Conservation (phyloP, 2,797 vertebrate genomes). For the Falco rusticolus region DNA sequence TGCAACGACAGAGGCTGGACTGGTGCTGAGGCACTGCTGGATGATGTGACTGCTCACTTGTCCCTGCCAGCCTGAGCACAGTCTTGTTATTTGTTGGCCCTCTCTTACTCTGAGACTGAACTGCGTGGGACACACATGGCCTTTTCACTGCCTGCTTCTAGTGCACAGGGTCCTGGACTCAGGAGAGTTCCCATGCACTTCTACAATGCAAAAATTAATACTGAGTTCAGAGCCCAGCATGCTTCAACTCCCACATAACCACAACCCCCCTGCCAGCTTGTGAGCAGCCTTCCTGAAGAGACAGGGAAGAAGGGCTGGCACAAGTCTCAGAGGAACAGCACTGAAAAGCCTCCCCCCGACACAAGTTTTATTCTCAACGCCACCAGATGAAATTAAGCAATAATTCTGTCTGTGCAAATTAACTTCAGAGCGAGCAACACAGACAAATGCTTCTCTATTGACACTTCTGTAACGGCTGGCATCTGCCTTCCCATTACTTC, state of each 20-base stretch:
- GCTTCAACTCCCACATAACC: not conserved
- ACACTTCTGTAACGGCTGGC: not conserved
- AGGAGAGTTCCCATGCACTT: not conserved
- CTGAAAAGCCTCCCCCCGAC: not conserved
- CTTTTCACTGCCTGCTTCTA: not conserved
- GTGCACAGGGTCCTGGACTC: not conserved
- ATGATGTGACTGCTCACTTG: accelerated
- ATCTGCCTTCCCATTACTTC: not conserved
- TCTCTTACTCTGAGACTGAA: not conserved
- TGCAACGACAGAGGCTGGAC: not conserved
- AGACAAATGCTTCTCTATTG: not conserved
- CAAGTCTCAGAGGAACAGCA: not conserved
- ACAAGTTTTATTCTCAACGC: not conserved
- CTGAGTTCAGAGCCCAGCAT: not conserved
- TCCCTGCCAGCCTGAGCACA: accelerated
- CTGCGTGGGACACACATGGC: accelerated
- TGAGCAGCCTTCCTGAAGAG: not conserved
- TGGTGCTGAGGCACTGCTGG: not conserved
- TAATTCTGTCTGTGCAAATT: not conserved
- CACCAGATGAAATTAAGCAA: not conserved
- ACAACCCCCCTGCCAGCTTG: not conserved
- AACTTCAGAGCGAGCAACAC: not conserved
- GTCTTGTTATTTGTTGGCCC: not conserved
- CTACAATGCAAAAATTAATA: not conserved
- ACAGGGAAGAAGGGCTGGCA: not conserved